Evolutionary conservation across 53 echinoderm and acorn worm species (phyloP), one percentile per base, ranked within the genome.

Genomic region (Mesocentrotus franciscanus): DNA sequence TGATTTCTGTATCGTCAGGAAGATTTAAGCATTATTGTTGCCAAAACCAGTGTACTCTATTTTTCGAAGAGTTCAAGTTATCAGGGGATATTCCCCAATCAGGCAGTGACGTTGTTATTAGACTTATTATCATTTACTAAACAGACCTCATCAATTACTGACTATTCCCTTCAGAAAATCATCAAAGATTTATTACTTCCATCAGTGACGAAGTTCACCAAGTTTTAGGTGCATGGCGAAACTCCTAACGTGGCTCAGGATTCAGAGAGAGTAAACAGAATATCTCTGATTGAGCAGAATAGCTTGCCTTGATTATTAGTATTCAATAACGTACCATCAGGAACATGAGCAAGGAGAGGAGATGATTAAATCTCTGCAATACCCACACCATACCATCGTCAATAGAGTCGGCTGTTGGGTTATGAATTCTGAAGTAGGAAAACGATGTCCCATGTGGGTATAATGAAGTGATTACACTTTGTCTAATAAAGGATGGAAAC

Each of bases 321-420:
- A 84, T 84, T 84, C 84, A 84, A 42, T 39, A 84, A 33, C 84
- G 27, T 24, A 84, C 84, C 27, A 84, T 84, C 84, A 84, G 27
- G 49, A 84, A 22, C 20, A 22, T 49, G 5, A 49, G 39, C 22
- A 78, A 22, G 20, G 0, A 84, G 55, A 22, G 15, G 22, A 84
- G 84, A 55, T 84, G 84, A 84, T 84, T 84, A 55, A 84, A 84
- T 84, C 55, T 84, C 55, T 84, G 84, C 8, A 7, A 24, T 55
- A 49, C 10, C 39, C 39, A 39, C 22, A 55, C 26, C 55, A 84
- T 42, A 49, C 55, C 39, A 55, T 10, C 20, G 36, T 83, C 39
- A 83, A 49, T 36, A 83, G 20, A 83, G 39, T 49, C 15, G 49
- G 10, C 36, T 22, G 49, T 9, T 9, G 8, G 49, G 42, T 78